phyloP scores from a whole-genome alignment of 2,797 vertebrate genomes.

The Peromyscus aztecus region DNA sequence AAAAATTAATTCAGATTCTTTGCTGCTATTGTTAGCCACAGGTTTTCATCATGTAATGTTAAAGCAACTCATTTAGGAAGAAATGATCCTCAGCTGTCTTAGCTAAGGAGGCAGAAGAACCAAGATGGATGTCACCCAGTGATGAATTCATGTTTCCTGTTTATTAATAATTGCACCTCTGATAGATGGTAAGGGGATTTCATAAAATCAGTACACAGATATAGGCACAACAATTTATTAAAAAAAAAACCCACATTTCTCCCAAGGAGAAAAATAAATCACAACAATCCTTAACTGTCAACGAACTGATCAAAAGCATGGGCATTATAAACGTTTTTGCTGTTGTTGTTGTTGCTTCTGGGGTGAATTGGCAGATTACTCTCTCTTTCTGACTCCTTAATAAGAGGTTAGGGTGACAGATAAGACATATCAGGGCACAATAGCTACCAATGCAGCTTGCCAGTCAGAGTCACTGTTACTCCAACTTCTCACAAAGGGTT shows the following conservation, averaged over 20 bases:
- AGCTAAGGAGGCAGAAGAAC: neutral
- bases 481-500: neutral
- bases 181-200: neutral
- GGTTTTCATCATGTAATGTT: neutral
- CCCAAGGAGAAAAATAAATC: conserved; percentile 25
- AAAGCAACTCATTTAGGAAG: neutral
- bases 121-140: neutral
- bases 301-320: neutral
- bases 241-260: neutral
- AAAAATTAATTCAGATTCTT: neutral
- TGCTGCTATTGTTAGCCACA: neutral
- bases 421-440: neutral
- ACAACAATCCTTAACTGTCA: neutral
- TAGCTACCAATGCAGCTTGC: neutral
- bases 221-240: neutral
- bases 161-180: neutral
- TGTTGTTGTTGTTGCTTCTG: neutral
- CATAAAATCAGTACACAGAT: neutral
- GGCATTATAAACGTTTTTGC: neutral
- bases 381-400: neutral
- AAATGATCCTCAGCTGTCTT: neutral
- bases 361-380: neutral
- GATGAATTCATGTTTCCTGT: neutral
- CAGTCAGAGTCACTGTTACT: neutral
- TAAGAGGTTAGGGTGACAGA: neutral